phyloP scores from a whole-genome alignment of 2,113 vertebrate genomes.

The Scalopus aquaticus region DNA sequence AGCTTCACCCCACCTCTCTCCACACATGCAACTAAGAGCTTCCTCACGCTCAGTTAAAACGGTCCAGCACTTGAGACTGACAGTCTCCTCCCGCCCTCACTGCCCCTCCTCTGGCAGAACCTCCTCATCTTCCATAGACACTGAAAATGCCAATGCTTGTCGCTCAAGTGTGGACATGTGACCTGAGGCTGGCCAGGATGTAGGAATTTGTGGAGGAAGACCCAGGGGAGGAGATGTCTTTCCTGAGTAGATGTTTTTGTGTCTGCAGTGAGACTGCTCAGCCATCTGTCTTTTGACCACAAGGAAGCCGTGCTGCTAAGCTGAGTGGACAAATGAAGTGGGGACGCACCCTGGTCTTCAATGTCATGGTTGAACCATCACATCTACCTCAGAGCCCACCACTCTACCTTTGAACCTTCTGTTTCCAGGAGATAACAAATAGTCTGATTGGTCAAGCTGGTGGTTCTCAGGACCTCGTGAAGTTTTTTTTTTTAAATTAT shows the following conservation, averaged over 20 bases:
- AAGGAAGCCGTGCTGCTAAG: not conserved
- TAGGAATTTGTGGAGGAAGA: not conserved
- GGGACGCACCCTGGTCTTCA: not conserved
- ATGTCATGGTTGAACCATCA: not conserved
- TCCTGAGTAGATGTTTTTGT: not conserved
- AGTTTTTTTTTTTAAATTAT: too few species aligned
- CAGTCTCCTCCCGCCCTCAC: not conserved
- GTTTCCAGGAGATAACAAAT: too few species aligned
- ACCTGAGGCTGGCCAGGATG: not conserved
- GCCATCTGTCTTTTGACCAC: not conserved
- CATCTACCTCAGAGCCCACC: not conserved
- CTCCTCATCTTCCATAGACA: not conserved
- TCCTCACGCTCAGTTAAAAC: not conserved
- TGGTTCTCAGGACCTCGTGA: not conserved
- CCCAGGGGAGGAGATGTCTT: not conserved
- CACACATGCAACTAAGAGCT: accelerated
- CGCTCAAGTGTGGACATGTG: not conserved
- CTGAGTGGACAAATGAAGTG: not conserved
- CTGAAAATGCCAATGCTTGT: not conserved
- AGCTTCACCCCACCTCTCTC: not conserved
- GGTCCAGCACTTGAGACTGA: too few species aligned
- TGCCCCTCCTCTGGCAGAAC: too few species aligned
- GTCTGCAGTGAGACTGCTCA: not conserved
- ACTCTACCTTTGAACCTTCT: not conserved
- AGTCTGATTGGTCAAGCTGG: not conserved